phyloP scores from a whole-genome alignment of 2,113 vertebrate genomes.

The Chamaea fasciata region DNA sequence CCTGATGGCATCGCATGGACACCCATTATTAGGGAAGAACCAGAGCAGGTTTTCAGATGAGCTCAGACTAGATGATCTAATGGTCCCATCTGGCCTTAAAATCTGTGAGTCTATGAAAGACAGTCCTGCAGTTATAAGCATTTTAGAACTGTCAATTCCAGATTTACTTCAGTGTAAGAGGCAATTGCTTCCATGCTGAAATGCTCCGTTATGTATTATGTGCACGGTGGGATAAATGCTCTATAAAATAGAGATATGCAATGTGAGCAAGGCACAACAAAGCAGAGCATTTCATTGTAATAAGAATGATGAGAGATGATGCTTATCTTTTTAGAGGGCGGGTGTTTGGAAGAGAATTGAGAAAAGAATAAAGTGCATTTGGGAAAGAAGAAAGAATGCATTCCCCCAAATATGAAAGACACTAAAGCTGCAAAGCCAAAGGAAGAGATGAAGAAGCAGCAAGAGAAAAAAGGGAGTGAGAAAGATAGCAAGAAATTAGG shows the following conservation, averaged over 20 bases:
- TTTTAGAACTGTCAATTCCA: conserved; percentile 63
- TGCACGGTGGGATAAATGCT: background rate
- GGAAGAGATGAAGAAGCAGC: background rate
- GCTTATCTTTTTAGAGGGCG: background rate
- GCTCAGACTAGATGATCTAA: conserved; percentile 69
- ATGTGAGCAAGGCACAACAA: background rate
- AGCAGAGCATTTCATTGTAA: background rate
- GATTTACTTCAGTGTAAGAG: conserved; percentile 45
- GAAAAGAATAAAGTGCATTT: background rate
- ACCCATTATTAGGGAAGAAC: conserved; percentile 67
- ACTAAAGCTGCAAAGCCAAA: background rate
- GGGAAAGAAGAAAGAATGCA: background rate
- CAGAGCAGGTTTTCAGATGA: conserved; percentile 69
- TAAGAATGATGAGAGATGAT: background rate
- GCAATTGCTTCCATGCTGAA: conserved; percentile 45
- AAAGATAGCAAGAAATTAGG: background rate
- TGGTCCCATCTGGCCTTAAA: conserved; percentile 67
- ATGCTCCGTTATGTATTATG: background rate
- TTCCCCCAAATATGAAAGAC: background rate
- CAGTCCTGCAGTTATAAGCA: conserved; percentile 61
- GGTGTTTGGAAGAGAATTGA: background rate
- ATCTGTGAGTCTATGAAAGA: conserved; percentile 67
- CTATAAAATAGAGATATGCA: conserved; percentile 3
- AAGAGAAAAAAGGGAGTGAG: background rate
- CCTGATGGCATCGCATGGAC: conserved; percentile 64